phyloP scores from a whole-genome alignment of 2,888 invertebrate species.

The Octonoba sinensis region DNA sequence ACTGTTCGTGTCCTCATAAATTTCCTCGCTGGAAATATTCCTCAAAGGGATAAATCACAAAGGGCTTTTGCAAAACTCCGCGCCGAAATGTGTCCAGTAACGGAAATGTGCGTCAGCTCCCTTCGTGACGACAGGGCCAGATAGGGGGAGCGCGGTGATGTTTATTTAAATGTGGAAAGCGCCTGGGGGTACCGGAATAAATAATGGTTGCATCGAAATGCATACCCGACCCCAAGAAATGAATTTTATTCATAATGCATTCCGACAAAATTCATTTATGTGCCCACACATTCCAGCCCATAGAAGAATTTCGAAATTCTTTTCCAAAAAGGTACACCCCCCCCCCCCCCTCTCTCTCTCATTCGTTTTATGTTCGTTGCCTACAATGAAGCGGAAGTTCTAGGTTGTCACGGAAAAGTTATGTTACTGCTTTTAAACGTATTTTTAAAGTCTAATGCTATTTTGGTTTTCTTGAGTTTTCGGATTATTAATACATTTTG shows the following conservation, averaged over 20 bases:
- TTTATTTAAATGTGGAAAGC: slow-evolving; percentile 51
- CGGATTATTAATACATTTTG: too few relatives aligned
- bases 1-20: too few relatives aligned
- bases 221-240: slow-evolving; percentile 35
- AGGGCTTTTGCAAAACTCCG: too few relatives aligned
- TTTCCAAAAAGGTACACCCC: slow-evolving; percentile 14
- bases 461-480: too few relatives aligned
- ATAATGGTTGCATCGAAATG: slow-evolving; percentile 28
- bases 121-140: too few relatives aligned
- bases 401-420: slow-evolving; percentile 50
- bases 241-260: slow-evolving; percentile 59
- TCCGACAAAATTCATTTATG: slow-evolving; percentile 51
- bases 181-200: slow-evolving; percentile 27
- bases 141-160: background rate
- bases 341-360: too few relatives aligned
- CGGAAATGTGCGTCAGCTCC: too few relatives aligned
- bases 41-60: too few relatives aligned
- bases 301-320: slow-evolving; percentile 45
- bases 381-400: too few relatives aligned
- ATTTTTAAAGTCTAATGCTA: slow-evolving; percentile 36
- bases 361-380: too few relatives aligned
- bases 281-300: slow-evolving; percentile 18
- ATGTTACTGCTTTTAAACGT: slow-evolving; percentile 51
- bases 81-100: too few relatives aligned
- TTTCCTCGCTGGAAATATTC: too few relatives aligned